Evolutionary conservation across 2,797 vertebrate genomes (phyloP).

Genomic region (Malacoraja senta): DNA sequence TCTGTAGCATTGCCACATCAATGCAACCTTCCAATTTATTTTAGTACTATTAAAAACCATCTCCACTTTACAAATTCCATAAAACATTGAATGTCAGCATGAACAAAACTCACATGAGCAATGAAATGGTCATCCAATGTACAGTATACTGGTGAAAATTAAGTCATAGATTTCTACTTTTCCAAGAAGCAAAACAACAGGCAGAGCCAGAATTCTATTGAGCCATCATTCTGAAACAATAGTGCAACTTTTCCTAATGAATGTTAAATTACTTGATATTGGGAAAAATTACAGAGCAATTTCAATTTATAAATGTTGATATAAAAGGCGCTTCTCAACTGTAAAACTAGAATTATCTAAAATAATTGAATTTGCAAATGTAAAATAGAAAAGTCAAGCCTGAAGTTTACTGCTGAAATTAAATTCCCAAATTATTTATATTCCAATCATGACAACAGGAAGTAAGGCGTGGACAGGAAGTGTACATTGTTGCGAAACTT

Average conservation of each 20-base stretch:
- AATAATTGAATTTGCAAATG: too few species aligned
- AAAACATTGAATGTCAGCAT: background rate
- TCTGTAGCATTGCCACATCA: background rate
- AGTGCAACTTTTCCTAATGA: background rate
- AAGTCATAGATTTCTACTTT: background rate
- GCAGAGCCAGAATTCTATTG: background rate
- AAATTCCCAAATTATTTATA: background rate
- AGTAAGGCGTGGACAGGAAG: background rate
- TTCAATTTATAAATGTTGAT: background rate
- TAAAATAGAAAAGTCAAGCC: background rate
- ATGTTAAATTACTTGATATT: background rate
- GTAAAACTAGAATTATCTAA: background rate
- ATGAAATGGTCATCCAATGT: background rate
- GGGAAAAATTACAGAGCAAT: background rate
- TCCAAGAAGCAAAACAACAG: background rate
- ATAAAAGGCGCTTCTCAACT: background rate
- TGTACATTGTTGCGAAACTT: background rate
- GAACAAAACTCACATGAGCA: background rate
- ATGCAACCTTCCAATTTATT: background rate
- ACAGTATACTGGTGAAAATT: background rate
- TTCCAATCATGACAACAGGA: constrained; percentile 13
- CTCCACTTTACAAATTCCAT: background rate
- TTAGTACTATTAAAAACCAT: background rate
- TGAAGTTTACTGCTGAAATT: background rate
- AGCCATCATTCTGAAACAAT: background rate